Base-by-base conservation (phyloP, 2,113 vertebrate species). In the Malurus elegans region DNA sequence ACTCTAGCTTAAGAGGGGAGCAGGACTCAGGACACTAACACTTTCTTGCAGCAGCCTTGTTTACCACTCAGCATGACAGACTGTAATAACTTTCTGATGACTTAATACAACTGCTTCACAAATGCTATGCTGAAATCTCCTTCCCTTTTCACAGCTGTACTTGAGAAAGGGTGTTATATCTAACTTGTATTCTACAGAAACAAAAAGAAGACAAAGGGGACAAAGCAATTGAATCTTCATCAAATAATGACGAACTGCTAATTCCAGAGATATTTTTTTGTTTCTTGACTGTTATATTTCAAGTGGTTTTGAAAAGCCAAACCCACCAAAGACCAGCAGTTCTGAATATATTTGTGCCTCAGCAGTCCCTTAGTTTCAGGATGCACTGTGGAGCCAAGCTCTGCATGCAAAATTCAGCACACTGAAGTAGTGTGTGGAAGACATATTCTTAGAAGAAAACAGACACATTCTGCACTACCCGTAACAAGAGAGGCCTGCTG, bases 391-490 rank as follows among this genome's bases (percentile, higher is more conserved):
- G 28, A 56, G 1, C 10, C 24, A 29, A 81, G 12, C 38, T 31
- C 60, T 45, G n/a, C 1, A 0, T 4, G 9, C 31, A 21, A 15
- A 45, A 42, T 6, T 25, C 4, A 0, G 31, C 15, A 34, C 17
- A 14, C 14, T n/a, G 31, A 19, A 51, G 38, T 38, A 38, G 38
- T 38, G 38, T 38, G 38, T 38, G 38, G 38, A 38, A 38, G 38
- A 38, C 38, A 38, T 38, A 11, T 38, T 38, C 38, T 38, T 38
- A 38, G 38, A 38, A 38, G 38, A 38, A 38, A 38, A 38, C 38
- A 38, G 38, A 38, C 38, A 38, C 38, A 38, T 38, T 38, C 38
- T 38, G 38, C 38, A 38, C 38, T 38, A 38, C 38, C 38, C 38
- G 10, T 38, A 38, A 38, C 38, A 38, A 38, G 38, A 38, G 38